Evolutionary conservation across 2,888 invertebrate species (phyloP).

Genomic region (Patella ulyssiponensis): DNA sequence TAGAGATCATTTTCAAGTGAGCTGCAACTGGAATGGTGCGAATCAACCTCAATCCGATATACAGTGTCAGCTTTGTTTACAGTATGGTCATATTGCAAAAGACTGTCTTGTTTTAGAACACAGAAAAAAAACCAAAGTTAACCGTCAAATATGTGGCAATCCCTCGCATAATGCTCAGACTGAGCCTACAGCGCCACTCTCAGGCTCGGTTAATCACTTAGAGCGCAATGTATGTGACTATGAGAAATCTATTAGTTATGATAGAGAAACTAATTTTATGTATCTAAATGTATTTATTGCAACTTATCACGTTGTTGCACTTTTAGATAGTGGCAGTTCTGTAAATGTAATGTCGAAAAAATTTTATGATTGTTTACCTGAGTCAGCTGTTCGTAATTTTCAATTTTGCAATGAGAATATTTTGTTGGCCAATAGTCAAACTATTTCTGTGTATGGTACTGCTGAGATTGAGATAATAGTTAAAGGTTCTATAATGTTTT

Average conservation of each 20-base stretch:
- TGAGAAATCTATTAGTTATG: background rate
- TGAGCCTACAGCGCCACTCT: constrained; percentile 6
- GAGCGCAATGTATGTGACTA: background rate
- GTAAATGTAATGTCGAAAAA: background rate
- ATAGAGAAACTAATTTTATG: background rate
- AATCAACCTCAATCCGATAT: background rate
- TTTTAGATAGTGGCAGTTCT: background rate
- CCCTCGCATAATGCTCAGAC: background rate
- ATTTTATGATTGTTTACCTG: background rate
- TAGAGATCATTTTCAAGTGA: background rate
- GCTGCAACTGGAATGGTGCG: background rate
- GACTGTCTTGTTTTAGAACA: background rate
- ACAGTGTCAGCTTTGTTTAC: background rate
- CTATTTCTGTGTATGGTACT: background rate
- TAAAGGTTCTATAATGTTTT: background rate
- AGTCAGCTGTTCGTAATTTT: background rate
- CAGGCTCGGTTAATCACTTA: background rate
- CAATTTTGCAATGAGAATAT: background rate
- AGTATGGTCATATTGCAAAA: background rate
- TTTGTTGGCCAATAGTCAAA: background rate
- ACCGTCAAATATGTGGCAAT: background rate
- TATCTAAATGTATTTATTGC: background rate
- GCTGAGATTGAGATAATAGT: background rate
- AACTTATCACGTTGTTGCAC: background rate
- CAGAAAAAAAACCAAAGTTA: background rate